phyloP scores from a whole-genome alignment of 1,140 invertebrate species.

The Schlechtendalia chinensis region DNA sequence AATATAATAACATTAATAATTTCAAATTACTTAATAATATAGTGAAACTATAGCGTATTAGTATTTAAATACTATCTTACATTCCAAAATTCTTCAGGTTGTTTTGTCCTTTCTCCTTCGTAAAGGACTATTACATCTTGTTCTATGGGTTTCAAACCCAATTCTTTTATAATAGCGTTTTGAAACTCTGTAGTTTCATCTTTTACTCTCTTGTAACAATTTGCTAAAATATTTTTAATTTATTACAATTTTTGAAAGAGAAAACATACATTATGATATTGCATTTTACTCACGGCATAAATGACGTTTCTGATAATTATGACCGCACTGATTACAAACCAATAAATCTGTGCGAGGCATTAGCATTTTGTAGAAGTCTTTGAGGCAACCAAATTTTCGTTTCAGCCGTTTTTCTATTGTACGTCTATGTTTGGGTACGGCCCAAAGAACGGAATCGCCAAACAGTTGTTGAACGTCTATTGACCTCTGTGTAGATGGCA shows the following conservation, averaged over 20 bases:
- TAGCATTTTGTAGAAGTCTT: constrained; percentile 66
- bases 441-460: constrained; percentile 64
- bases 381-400: constrained; percentile 68
- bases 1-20: constrained; percentile 55
- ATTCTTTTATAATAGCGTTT: constrained; percentile 70
- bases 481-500: background rate
- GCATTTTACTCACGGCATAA: constrained; percentile 71
- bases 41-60: constrained; percentile 1
- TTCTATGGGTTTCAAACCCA: constrained; percentile 69
- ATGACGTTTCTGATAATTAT: constrained; percentile 70
- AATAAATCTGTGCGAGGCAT: constrained; percentile 71
- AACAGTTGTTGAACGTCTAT: constrained; percentile 45
- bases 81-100: constrained; percentile 55
- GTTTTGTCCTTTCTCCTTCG: constrained; percentile 69
- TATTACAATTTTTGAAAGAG: background rate
- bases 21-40: background rate
- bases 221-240: constrained; percentile 58
- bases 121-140: constrained; percentile 82
- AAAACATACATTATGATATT: background rate
- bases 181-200: constrained; percentile 77
- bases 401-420: constrained; percentile 70
- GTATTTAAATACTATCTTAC: constrained; percentile 54
- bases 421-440: constrained; percentile 74
- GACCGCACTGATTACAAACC: constrained; percentile 75
- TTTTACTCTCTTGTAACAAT: constrained; percentile 79